Base-by-base conservation (phyloP, 2,113 vertebrate species). In the Percopsis transmontana region DNA sequence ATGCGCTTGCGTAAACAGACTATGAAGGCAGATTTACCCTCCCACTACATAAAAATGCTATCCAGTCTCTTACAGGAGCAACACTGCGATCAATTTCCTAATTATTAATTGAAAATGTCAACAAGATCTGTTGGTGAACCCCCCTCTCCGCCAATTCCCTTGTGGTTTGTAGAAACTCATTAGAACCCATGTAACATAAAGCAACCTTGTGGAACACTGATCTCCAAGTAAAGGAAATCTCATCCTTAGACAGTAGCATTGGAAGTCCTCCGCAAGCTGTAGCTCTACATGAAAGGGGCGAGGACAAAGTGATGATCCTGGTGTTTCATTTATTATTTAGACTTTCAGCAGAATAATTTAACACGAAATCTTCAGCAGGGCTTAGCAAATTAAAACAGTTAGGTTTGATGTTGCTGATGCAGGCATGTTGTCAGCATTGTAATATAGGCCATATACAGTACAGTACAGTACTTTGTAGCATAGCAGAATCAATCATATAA, bases 101-200 rank as follows among this genome's bases (percentile, higher is more conserved):
- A 76, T 70, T 68, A 60, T 72, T 16, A 75, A 76, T 55, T 73
- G 64, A 81, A 82, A 83, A 83, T 86, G 79, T 88, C 77, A 78
- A 79, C 58, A 85, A 67, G 57, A 58, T 76, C 76, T n/a, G 52
- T 55, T 69, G 68, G 60, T 80, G 50, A 83, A 72, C 76, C 70
- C 10, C 73, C 50, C 81, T 68, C 76, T 70, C 12, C 74, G 57
- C 69, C 39, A 23, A 70, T 33, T 48, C 45, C 48, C 66, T 53
- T 56, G 47, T 64, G 65, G 23, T 75, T 78, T 13, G 58, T 20
- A 45, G 44, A 21, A 67, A 70, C 44, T 74, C 57, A 79, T 73
- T 65, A 61, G 80, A 55, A 62, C 70, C 52, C 76, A 33, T 61
- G 56, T 50, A 51, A 55, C 20, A 18, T 74, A 69, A 63, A 70